phyloP scores from a whole-genome alignment of 2,797 vertebrate species.

The Periparus ater region DNA sequence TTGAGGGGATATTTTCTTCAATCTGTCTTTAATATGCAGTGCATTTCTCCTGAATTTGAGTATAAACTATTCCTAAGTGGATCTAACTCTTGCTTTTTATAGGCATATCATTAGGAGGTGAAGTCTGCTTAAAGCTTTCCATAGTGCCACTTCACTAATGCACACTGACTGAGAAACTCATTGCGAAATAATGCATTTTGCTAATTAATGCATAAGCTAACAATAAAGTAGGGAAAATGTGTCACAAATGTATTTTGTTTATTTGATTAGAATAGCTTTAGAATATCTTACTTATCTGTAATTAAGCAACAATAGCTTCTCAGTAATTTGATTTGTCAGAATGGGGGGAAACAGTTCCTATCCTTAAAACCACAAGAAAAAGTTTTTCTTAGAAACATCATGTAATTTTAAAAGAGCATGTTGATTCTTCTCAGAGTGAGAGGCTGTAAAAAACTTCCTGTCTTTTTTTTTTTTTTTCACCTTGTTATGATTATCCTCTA shows the following conservation, averaged over 20 bases:
- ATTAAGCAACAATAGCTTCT: background rate
- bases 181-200: conserved; percentile 35
- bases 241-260: background rate
- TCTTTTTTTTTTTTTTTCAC: background rate
- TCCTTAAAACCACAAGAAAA: background rate
- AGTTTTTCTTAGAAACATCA: background rate
- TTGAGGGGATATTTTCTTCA: conserved; percentile 20
- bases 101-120: conserved; percentile 33
- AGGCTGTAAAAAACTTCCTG: background rate
- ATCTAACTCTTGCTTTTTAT: conserved; percentile 57
- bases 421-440: background rate
- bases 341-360: background rate
- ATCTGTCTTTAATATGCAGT: conserved; percentile 41
- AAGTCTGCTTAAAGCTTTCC: conserved; percentile 46
- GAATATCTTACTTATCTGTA: background rate
- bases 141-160: conserved; percentile 53
- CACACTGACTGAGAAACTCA: conserved; percentile 38
- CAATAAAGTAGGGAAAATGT: background rate
- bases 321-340: background rate
- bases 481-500: background rate
- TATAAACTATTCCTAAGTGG: conserved; percentile 8
- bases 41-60: conserved; percentile 2
- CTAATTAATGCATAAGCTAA: conserved; percentile 47
- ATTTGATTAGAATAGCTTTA: background rate
- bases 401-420: background rate